These are phyloP conservation scores for Sphecodes monilicornis DNA, from an alignment of 2,888 invertebrate genomes.

Conservation along the genomic window DNA sequence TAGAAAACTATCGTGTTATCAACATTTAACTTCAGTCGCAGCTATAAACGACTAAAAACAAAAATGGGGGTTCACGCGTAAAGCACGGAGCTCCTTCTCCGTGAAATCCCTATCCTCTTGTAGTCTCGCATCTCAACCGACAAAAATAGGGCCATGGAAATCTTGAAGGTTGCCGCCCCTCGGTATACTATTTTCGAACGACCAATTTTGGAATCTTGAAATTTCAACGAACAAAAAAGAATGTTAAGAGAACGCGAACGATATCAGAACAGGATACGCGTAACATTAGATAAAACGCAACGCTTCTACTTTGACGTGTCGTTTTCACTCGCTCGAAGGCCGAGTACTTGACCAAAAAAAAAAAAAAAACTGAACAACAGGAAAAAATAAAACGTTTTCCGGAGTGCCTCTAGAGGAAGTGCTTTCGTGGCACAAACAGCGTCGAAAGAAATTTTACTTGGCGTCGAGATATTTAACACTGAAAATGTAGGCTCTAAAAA, in stretches of 20 bases:
- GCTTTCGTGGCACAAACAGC: background rate
- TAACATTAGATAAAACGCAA: slow-evolving; percentile 22
- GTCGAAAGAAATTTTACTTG: background rate
- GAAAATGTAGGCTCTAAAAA: background rate
- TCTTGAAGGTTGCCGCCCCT: slow-evolving; percentile 51
- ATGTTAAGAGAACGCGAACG: background rate
- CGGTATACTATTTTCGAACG: background rate
- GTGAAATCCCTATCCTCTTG: background rate
- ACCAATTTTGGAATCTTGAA: slow-evolving; percentile 14
- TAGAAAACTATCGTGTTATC: background rate
- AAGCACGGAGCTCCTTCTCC: background rate
- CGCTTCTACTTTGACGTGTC: background rate
- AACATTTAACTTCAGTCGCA: background rate
- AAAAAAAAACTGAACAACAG: background rate
- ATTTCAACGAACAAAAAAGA: background rate
- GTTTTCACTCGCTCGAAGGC: background rate
- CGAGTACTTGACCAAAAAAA: background rate
- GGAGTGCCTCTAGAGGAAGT: background rate
- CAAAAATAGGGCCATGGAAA: slow-evolving; percentile 52
- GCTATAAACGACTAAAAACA: background rate
- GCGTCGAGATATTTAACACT: background rate
- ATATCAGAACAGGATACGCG: slow-evolving; percentile 51
- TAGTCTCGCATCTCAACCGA: background rate
- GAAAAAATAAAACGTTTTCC: background rate
- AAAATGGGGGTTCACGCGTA: background rate